phyloP scores from a whole-genome alignment of 1,140 invertebrate genomes.

The Bacillus rossius region DNA sequence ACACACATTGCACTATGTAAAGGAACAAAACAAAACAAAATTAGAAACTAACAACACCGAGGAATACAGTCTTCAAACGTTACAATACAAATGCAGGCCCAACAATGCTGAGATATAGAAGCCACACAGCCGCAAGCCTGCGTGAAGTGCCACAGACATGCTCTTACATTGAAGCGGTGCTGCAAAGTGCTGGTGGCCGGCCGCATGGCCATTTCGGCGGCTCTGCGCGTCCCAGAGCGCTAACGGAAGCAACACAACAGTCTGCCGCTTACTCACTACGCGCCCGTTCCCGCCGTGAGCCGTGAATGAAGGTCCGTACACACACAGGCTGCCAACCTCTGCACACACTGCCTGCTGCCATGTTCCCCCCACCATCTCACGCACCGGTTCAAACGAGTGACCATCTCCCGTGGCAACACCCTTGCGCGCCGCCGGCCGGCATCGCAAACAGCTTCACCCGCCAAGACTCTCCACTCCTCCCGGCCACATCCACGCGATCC shows the following conservation, averaged over 20 bases:
- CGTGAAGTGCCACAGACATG: too few species aligned
- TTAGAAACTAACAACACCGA: too few species aligned
- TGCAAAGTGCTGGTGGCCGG: slow-evolving; percentile 8
- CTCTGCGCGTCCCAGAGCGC: background rate
- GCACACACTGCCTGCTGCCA: background rate
- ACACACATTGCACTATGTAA: too few species aligned
- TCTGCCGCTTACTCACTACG: background rate
- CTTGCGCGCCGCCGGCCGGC: background rate
- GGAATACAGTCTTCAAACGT: too few species aligned
- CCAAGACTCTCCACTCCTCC: background rate
- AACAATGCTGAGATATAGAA: too few species aligned
- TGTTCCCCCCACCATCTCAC: background rate
- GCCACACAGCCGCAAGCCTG: too few species aligned
- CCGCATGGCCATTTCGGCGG: slow-evolving; percentile 3
- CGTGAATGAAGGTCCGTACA: too few species aligned
- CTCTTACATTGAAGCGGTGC: slow-evolving; percentile 17
- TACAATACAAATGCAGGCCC: too few species aligned
- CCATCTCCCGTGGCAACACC: background rate
- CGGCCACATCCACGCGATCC: too few species aligned
- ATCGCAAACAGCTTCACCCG: background rate
- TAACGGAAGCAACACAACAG: too few species aligned
- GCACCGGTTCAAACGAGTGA: background rate
- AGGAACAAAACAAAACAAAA: too few species aligned
- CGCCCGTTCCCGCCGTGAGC: background rate
- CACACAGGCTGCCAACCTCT: too few species aligned